phyloP scores from a whole-genome alignment of 2,113 vertebrate species.

The Phainopepla nitens region DNA sequence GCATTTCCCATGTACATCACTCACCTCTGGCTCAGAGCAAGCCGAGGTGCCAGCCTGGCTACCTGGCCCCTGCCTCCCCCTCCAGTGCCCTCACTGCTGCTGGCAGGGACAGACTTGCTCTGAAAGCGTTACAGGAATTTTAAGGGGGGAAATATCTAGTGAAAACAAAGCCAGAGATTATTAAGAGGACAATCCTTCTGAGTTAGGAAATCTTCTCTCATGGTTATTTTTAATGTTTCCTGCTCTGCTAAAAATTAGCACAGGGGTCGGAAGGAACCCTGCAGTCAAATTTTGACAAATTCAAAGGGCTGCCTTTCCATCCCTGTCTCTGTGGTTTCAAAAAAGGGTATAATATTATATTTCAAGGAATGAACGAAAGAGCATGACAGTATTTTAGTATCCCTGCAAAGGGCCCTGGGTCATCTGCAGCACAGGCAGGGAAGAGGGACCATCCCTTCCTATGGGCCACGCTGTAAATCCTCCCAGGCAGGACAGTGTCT shows the following conservation, averaged over 20 bases:
- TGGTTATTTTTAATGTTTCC: constrained; percentile 62
- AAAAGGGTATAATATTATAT: not conserved
- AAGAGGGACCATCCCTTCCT: not conserved
- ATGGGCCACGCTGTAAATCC: not conserved
- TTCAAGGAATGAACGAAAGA: not conserved
- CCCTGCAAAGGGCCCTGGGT: not conserved
- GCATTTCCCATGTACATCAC: not conserved
- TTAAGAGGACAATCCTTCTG: constrained; percentile 11
- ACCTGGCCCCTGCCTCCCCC: not conserved
- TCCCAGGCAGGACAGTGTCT: fast-evolving
- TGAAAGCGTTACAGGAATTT: not conserved
- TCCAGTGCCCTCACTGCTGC: not conserved
- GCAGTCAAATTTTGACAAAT: constrained; percentile 5
- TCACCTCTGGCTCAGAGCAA: not conserved
- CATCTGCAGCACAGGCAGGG: not conserved
- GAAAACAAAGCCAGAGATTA: constrained; percentile 16
- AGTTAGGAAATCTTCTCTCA: constrained; percentile 28
- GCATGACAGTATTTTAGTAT: not conserved
- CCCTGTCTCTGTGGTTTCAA: not conserved
- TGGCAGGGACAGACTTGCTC: not conserved
- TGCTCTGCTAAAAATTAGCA: constrained; percentile 58
- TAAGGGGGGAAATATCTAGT: not conserved
- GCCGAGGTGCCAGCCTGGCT: not conserved
- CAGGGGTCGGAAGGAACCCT: constrained; percentile 33
- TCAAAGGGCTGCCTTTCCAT: constrained; percentile 23